Evolutionary conservation across 2,888 invertebrate species (phyloP), one percentile per base, ranked within the genome.

Genomic region (Ashinkailepas kermadecensis): DNA sequence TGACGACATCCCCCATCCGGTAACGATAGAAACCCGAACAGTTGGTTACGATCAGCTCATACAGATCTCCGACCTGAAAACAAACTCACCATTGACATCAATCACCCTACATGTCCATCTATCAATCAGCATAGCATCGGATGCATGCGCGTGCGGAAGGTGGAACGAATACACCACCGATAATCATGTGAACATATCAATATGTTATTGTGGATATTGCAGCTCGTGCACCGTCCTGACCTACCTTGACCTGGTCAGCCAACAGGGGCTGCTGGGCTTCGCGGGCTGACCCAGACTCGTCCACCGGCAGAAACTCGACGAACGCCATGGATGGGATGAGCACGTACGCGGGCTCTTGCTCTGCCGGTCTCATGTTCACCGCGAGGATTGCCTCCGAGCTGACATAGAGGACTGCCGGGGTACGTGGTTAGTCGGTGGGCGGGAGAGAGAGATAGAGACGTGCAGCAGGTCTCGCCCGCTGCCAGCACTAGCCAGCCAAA

Each of bases 31-130:
- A 82, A 59, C 87, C 86, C 82, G 86, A 85, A 6, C 85, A 84
- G 82, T 86, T 87, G 62, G 87, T 86, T 65, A 87, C 86, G 11
- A 87, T 87, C 64, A 87, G 81, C 83, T 87, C 87, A 83, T 87
- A 87, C 3, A 83, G 83, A 56, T 85, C 81, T 12, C 86, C 86
- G 25, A 84, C 84, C 58, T 79, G 67, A 11, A 67, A 67, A 18
- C 64, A 18, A 64, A 64, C 18, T 18, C 18, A 18, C 8, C 21
- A 64, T 18, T 64, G 39, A 39, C 39, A 39, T 39, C 39, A 39
- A 4, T 39, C 39, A 39, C 39, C 39, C 4, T 39, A 39, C 39
- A 39, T 4, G 39, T 39, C 39, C 39, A 39, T 39, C 39, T 39
- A 39, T 39, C 39, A 39, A 39, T 39, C 39, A 4, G 39, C 39